Evolutionary conservation across 2,888 invertebrate genomes (phyloP).

Genomic region (Napeogenes inachia): DNA sequence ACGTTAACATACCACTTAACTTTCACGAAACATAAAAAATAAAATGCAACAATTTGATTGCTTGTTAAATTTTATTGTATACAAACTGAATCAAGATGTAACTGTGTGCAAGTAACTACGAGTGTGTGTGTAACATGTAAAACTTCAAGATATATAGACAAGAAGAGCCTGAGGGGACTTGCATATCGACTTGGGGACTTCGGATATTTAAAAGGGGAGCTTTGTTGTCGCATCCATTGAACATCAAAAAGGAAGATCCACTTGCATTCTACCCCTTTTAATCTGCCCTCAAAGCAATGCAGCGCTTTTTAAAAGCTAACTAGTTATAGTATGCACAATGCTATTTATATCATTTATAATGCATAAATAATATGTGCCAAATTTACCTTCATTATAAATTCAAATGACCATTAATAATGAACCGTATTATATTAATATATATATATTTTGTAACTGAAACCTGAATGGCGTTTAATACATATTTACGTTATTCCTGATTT

Average conservation of each 20-base stretch:
- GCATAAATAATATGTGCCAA: no score
- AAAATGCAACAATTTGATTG: not conserved
- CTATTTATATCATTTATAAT: no score
- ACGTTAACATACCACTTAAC: constrained; percentile 23
- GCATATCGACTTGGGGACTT: constrained; percentile 17
- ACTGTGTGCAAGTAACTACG: not conserved
- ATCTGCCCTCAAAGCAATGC: constrained; percentile 4
- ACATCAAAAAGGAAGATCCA: constrained; percentile 13
- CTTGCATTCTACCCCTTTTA: constrained; percentile 11
- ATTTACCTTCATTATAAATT: no score
- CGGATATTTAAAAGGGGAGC: constrained; percentile 20
- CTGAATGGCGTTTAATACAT: no score
- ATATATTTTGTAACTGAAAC: no score
- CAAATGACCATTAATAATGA: no score
- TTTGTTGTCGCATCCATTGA: constrained; percentile 26
- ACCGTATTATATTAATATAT: no score
- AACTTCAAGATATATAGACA: constrained; percentile 6
- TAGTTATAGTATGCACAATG: not conserved
- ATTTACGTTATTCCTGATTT: not conserved
- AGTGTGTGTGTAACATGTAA: not conserved
- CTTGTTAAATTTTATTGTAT: no score
- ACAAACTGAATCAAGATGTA: no score
- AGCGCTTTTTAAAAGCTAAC: constrained; percentile 1
- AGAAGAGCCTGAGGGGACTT: constrained; percentile 9
- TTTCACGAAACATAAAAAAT: constrained; percentile 24